Percentiles rank a stretch among this genome's conserved stretches.
Evolutionary conservation across 1,140 invertebrate species (phyloP).

Genomic region (Amphibalanus amphitrite): DNA sequence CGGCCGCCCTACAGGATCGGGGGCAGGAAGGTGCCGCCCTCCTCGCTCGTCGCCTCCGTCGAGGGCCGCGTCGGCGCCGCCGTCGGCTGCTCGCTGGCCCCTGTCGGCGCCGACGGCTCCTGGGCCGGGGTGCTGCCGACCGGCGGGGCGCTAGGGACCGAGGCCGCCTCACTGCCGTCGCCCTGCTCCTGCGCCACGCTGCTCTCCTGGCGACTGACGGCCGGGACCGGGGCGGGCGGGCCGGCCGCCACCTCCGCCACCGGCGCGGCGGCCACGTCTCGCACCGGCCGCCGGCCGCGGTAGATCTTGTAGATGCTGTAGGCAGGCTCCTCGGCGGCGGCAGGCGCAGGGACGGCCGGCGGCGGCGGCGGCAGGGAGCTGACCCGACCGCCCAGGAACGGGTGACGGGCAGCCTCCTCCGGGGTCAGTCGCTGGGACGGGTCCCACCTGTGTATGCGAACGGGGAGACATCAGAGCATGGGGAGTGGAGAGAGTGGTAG

Average conservation of each 20-base stretch:
- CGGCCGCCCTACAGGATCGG: slow-evolving; percentile 33
- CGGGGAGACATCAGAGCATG: too few relatives aligned
- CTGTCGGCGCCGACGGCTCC: too few relatives aligned
- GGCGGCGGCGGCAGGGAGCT: slow-evolving; percentile 8
- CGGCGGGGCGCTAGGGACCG: too few relatives aligned
- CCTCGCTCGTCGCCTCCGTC: slow-evolving; percentile 39
- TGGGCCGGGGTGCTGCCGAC: too few relatives aligned
- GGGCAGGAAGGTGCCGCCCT: slow-evolving; percentile 45
- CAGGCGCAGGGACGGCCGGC: slow-evolving; percentile 17
- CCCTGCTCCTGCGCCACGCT: background rate
- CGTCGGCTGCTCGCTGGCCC: slow-evolving; percentile 8
- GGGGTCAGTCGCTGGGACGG: slow-evolving; percentile 80
- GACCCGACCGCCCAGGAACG: slow-evolving; percentile 21
- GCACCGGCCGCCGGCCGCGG: slow-evolving; percentile 23
- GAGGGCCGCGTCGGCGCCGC: slow-evolving; percentile 14
- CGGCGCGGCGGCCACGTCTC: slow-evolving; percentile 19
- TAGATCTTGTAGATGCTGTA: slow-evolving; percentile 25
- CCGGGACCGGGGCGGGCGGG: too few relatives aligned
- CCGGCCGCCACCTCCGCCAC: background rate
- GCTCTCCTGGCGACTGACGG: background rate
- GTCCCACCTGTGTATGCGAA: slow-evolving; percentile 94
- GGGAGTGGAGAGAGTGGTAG: too few relatives aligned
- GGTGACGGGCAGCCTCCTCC: slow-evolving; percentile 49
- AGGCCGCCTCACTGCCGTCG: too few relatives aligned
- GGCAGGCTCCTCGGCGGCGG: slow-evolving; percentile 13